Base-by-base conservation (phyloP, 1,140 invertebrate genomes). In the Hyposmocoma kahamanoa region DNA sequence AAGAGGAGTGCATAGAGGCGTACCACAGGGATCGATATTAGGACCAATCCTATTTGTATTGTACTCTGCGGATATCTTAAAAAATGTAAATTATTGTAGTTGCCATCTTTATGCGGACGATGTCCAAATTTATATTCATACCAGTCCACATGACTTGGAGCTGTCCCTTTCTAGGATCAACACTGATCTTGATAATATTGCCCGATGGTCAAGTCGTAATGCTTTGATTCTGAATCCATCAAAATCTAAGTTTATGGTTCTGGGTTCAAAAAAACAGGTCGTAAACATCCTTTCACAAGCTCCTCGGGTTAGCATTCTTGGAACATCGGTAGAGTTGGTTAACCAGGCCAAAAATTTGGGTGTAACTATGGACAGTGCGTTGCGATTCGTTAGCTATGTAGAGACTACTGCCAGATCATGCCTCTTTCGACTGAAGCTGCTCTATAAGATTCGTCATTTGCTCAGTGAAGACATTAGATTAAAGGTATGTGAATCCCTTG, bases 31-130 rank as follows among this genome's bases (percentile, higher is more conserved):
- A 4, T 34, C 32, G 8, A 34, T 34, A 34, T 15, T 34, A 4
- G 32, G 32, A 5, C 32, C 32, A 10, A 13, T 34, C 5, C 32
- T 34, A 10, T 34, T 34, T 34, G 15, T 13, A 10, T 15, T 34
- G 15, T 34, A 34, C n/a, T 10, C 32, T 34, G 32, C 32, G 3
- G 32, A 34, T 15, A 34, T 34, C n/a, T 10, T 15, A 4, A 34
- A 15, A 4, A 3, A 9, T 4, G 13, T 34, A 34, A 4, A 8
- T 10, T 26, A 48, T 17, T 48, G 47, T 18, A 17, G n/a, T 8
- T 28, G 22, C 28, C 47, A 48, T 22, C 13, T 48, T 3, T 48
- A 48, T 18, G 47, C 47, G 3, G 47, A 48, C 34, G 47, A 48
- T 30, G 20, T 48, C 10, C 47, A 48, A 42, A 2, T 48, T 6